A percentile compares a stretch with the other conserved stretches of the same genome.
phyloP scores from a whole-genome alignment of 53 echinoderm and acorn worm species.

The Patiria pectinifera region DNA sequence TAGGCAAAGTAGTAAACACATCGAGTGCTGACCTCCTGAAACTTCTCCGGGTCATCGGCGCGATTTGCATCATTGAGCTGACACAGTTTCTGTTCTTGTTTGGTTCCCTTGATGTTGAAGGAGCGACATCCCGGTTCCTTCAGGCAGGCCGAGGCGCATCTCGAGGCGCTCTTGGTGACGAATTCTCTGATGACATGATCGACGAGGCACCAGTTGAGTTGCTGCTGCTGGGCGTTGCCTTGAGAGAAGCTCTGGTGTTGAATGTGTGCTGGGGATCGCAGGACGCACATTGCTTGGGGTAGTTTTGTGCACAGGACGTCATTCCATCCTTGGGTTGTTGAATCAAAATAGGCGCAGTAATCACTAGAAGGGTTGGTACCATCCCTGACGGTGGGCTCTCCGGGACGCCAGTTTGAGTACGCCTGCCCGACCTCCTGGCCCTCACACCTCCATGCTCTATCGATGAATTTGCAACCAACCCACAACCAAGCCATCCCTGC shows the following conservation, averaged over 20 bases:
- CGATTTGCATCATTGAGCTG: conserved; percentile 26
- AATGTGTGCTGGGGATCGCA: neutral
- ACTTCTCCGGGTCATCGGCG: neutral
- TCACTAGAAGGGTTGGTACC: neutral
- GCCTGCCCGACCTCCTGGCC: neutral
- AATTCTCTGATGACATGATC: conserved; percentile 37
- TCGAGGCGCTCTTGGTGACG: conserved; percentile 15
- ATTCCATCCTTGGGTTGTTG: neutral
- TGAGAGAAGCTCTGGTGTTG: neutral
- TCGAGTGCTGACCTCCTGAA: neutral
- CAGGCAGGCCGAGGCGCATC: conserved; percentile 33
- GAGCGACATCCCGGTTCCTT: conserved; percentile 32
- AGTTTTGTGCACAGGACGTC: neutral
- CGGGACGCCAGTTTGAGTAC: neutral
- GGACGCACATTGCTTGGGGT: neutral
- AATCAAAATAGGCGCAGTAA: neutral
- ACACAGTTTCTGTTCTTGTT: neutral
- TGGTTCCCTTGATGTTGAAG: conserved; percentile 8
- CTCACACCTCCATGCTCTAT: neutral
- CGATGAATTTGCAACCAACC: neutral
- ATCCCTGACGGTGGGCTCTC: neutral
- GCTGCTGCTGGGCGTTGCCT: neutral
- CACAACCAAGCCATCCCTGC: neutral
- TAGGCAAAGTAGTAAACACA: neutral
- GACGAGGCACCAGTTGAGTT: conserved; percentile 26